Evolutionary conservation across 2,113 vertebrate species (phyloP), one percentile per base, ranked within the genome.

Genomic region (Barbus barbus): DNA sequence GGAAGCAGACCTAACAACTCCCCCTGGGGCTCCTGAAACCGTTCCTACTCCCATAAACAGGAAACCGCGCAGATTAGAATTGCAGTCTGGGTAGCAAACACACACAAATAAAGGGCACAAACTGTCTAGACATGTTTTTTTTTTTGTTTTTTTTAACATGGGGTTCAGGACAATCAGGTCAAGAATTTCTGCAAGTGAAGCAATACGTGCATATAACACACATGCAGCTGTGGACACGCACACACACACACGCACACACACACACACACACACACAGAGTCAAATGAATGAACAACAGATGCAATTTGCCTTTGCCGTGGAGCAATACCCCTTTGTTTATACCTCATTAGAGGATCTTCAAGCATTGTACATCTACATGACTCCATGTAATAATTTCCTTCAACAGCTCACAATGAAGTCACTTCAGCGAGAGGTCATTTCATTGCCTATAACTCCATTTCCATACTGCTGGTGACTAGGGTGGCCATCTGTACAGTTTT

Each of bases 101-200:
- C 48, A 46, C 38, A 83, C 26, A 67, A 24, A 80, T 4, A 67
- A 26, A 87, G 78, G 31, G 60, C 67, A 88, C 74, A 58, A 84
- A 53, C 74, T 56, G 87, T 84, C 81, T 85, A 84, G 73, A 87
- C 81, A 26, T 65, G 56, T n/a, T 28, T 84, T 46, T 80, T 31
- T 36, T 36, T 84, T 46, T 80, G 22, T 48, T 78, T 58, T 61
- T 61, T 48, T 84, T 31, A 11, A 22, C 56, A 61, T 60, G n/a
- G 60, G 74, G 61, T 65, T 83, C 60, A 48, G 46, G 72, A 83
- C 73, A 77, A 67, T 61, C 82, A 77, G 82, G 82, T 83, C 82
- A 83, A 67, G 41, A 46, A 63, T 77, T 46, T 48, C 63, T 36
- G 44, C 44, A 67, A 58, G 41, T 36, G 20, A 78, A 78, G 24